phyloP scores from a whole-genome alignment of 2,888 invertebrate species.

The Anodontia alba region DNA sequence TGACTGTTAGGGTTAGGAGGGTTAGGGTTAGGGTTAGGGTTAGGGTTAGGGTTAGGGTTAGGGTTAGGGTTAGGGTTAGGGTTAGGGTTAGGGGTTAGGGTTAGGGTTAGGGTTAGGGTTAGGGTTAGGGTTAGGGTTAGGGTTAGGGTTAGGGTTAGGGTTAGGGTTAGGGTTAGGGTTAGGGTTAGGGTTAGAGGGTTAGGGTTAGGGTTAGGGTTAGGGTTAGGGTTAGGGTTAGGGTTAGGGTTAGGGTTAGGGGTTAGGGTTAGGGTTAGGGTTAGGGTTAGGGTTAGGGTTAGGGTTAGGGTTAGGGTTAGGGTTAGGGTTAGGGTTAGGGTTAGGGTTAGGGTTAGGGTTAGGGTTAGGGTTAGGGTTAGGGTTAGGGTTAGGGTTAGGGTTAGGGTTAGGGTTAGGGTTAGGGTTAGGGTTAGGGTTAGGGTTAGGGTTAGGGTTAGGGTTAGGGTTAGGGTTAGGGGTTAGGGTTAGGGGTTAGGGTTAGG shows the following conservation, averaged over 20 bases:
- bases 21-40: constrained; percentile 55
- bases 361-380: constrained; percentile 23
- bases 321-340: constrained; percentile 23
- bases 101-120: constrained; percentile 51
- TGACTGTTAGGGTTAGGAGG: constrained; percentile 53
- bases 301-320: constrained; percentile 18
- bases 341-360: constrained; percentile 23
- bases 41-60: constrained; percentile 36
- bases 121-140: constrained; percentile 54
- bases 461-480: constrained; percentile 23
- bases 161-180: constrained; percentile 47
- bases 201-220: constrained; percentile 27
- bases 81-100: constrained; percentile 35
- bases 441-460: constrained; percentile 23
- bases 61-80: constrained; percentile 27
- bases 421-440: constrained; percentile 19
- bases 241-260: constrained; percentile 57
- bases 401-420: constrained; percentile 3
- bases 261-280: constrained; percentile 51
- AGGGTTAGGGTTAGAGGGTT: constrained; percentile 47
- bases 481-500: too few species aligned
- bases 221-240: constrained; percentile 56
- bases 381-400: constrained; percentile 21
- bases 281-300: constrained; percentile 12
- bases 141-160: constrained; percentile 55